These are phyloP conservation scores for Amphiura filiformis DNA, from an alignment of 35 echinoderm and acorn worm genomes.

Conservation along the genomic window DNA sequence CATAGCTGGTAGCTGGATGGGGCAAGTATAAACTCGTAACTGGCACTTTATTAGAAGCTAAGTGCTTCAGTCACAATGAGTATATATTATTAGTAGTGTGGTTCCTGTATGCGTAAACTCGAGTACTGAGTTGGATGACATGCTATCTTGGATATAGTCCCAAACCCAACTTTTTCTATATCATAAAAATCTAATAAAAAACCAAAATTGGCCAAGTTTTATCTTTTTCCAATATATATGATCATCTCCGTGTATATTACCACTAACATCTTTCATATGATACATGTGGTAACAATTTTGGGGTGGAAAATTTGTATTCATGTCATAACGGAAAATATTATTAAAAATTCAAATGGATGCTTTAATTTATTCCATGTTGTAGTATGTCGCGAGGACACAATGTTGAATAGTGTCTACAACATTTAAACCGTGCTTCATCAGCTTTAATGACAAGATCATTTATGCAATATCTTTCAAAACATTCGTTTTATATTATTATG, in stretches of 20 bases:
- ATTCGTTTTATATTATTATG: neutral
- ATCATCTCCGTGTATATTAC: neutral
- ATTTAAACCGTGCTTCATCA: too few relatives aligned
- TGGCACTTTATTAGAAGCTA: neutral
- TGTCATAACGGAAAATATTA: neutral
- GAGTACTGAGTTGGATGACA: neutral
- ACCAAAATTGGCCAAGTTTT: neutral
- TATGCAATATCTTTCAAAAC: too few relatives aligned
- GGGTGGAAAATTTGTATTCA: neutral
- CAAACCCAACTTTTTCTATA: neutral
- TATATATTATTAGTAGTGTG: slow-evolving; percentile 12
- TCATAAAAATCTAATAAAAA: neutral
- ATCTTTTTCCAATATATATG: too few relatives aligned
- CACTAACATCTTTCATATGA: neutral
- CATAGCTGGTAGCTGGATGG: neutral
- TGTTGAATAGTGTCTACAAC: neutral
- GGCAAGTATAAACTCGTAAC: slow-evolving; percentile 14
- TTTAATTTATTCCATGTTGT: neutral
- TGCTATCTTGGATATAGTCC: neutral
- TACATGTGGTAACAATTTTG: neutral
- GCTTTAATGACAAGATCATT: too few relatives aligned
- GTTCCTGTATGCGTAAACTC: neutral
- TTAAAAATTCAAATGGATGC: neutral
- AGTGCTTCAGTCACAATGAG: slow-evolving; percentile 10
- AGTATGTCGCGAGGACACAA: neutral